Evolutionary conservation across 2,113 vertebrate genomes (phyloP).

Genomic region (Antechinus stuartii): DNA sequence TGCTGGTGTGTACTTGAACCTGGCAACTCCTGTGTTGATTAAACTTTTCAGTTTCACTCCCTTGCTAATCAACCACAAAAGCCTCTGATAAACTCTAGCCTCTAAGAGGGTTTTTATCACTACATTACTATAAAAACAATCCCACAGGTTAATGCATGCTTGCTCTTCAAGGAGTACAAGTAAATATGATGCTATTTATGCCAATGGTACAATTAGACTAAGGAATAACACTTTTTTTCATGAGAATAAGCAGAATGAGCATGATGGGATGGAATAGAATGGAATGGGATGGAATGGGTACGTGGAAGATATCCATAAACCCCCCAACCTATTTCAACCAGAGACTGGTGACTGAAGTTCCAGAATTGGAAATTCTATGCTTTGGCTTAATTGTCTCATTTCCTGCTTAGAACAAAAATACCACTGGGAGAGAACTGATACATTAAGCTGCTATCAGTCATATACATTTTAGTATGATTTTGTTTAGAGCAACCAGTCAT

Average conservation of each 20-base stretch:
- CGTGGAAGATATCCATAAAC: not conserved
- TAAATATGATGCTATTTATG: slow-evolving; percentile 51
- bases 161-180: slow-evolving; percentile 56
- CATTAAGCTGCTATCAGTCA: slow-evolving; percentile 7
- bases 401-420: slow-evolving; percentile 34
- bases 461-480: slow-evolving; percentile 3
- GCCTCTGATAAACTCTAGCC: not conserved
- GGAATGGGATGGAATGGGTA: not conserved
- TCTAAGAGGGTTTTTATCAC: slow-evolving; percentile 57
- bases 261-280: not conserved
- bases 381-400: slow-evolving; percentile 20
- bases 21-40: slow-evolving; percentile 47
- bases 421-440: not conserved
- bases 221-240: not conserved
- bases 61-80: slow-evolving; percentile 64
- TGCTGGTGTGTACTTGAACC: slow-evolving; percentile 24
- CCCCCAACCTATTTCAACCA: not conserved
- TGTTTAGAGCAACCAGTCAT: not conserved
- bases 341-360: slow-evolving; percentile 11
- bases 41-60: slow-evolving; percentile 42
- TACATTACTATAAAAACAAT: slow-evolving; percentile 68
- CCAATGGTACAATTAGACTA: slow-evolving; percentile 37
- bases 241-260: not conserved
- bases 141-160: slow-evolving; percentile 62
- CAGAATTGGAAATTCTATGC: slow-evolving; percentile 10